Percentiles rank a stretch among this genome's conserved stretches.
These are phyloP conservation scores for Phasia obesa DNA, from an alignment of 2,888 invertebrate genomes.

Conservation along the genomic window DNA sequence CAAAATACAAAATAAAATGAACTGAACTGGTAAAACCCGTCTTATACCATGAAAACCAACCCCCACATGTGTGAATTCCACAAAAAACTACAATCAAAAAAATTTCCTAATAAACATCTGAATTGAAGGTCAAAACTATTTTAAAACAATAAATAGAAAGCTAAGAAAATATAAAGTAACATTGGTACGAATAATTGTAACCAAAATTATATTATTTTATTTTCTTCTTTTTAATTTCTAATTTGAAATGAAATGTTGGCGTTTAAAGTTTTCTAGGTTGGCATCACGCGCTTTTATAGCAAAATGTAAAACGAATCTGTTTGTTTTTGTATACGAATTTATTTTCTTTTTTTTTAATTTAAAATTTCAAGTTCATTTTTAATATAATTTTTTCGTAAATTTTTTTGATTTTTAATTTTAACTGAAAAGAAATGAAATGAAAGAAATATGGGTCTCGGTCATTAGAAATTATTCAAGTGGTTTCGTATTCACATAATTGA, in stretches of 20 bases:
- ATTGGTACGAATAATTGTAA: neutral
- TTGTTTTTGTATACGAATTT: neutral
- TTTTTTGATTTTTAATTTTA: slow-evolving; percentile 10
- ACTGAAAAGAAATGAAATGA: slow-evolving; percentile 14
- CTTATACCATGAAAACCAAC: slow-evolving; percentile 38
- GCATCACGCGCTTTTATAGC: too few species aligned
- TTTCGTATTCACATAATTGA: neutral
- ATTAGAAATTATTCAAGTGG: slow-evolving; percentile 41
- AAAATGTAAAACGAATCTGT: neutral
- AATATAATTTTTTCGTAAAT: neutral
- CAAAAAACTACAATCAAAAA: slow-evolving; percentile 20
- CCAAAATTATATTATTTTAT: neutral
- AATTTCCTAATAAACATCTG: slow-evolving; percentile 1
- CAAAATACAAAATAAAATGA: neutral
- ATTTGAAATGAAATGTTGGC: slow-evolving; percentile 38
- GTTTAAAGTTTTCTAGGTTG: slow-evolving; percentile 25
- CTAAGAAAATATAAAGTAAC: too few species aligned
- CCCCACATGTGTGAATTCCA: slow-evolving; percentile 39
- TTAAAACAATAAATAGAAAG: slow-evolving; percentile 5
- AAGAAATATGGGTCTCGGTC: slow-evolving; percentile 55
- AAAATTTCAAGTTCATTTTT: slow-evolving; percentile 51
- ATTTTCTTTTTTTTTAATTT: too few species aligned
- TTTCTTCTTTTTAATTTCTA: slow-evolving; percentile 9
- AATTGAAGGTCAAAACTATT: slow-evolving; percentile 51
- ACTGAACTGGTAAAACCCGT: neutral